These are phyloP conservation scores for Amblyornis subalaris DNA, from an alignment of 2,113 vertebrate genomes.

Conservation along the genomic window DNA sequence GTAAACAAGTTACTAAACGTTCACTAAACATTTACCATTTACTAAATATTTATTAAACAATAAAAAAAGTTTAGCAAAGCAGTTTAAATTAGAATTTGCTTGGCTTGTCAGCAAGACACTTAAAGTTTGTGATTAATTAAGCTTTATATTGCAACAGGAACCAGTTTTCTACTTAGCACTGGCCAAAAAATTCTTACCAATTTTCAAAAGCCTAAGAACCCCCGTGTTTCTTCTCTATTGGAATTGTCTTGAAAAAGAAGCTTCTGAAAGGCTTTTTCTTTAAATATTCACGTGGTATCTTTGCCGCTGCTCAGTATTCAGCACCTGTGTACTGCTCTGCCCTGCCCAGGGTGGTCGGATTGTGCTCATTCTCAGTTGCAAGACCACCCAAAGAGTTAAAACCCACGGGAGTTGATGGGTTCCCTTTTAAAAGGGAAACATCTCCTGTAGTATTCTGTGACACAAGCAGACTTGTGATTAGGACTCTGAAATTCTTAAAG, in stretches of 20 bases:
- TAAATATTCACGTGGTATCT: neutral
- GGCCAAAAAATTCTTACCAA: neutral
- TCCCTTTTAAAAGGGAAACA: neutral
- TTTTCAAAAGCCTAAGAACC: neutral
- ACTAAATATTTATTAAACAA: neutral
- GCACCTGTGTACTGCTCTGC: neutral
- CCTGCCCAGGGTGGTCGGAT: neutral
- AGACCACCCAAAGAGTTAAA: neutral
- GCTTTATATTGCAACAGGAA: neutral
- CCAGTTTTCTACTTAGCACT: neutral
- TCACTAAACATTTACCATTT: neutral
- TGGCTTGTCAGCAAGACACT: neutral
- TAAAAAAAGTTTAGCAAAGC: neutral
- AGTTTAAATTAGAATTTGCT: neutral
- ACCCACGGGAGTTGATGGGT: rapidly evolving
- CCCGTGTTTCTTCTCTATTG: neutral
- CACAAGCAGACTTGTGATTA: neutral
- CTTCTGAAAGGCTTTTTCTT: neutral
- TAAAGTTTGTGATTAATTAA: neutral
- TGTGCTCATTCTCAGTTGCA: neutral
- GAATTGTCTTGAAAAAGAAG: neutral
- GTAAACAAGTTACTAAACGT: neutral
- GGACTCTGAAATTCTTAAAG: neutral
- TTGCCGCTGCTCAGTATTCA: neutral
- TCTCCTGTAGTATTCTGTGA: neutral